These are phyloP conservation scores for Megaceryle alcyon DNA, from an alignment of 2,797 vertebrate species.

Conservation along the genomic window DNA sequence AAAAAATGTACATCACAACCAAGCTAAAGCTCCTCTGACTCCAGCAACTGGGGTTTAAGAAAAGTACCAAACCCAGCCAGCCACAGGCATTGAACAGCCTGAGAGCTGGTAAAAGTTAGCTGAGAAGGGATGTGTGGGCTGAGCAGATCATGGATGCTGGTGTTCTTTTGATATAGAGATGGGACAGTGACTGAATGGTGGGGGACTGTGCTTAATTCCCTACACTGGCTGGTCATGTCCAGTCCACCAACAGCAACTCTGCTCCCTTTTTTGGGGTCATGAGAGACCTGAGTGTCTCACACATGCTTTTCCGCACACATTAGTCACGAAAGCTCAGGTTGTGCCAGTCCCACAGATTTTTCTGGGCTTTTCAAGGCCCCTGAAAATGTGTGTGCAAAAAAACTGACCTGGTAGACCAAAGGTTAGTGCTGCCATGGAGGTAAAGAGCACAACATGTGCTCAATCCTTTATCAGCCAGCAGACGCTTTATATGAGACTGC, in stretches of 20 bases:
- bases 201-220: not conserved
- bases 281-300: not conserved
- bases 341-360: not conserved
- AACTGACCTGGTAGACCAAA: not conserved
- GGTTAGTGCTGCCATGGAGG: not conserved
- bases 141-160: not conserved
- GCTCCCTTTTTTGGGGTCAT: not conserved
- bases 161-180: not conserved
- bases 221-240: not conserved
- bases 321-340: not conserved
- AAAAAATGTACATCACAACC: not conserved
- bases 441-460: not conserved
- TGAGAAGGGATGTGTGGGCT: not conserved
- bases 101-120: not conserved
- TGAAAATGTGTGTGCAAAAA: not conserved
- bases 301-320: accelerated
- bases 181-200: not conserved
- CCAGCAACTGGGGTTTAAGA: not conserved
- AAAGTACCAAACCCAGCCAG: not conserved
- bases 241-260: not conserved
- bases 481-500: not conserved
- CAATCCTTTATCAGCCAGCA: not conserved
- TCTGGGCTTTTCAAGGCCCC: not conserved
- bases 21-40: not conserved
- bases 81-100: not conserved